Conservation (phyloP, 2,888 invertebrate species). For the Polietes domitor region DNA sequence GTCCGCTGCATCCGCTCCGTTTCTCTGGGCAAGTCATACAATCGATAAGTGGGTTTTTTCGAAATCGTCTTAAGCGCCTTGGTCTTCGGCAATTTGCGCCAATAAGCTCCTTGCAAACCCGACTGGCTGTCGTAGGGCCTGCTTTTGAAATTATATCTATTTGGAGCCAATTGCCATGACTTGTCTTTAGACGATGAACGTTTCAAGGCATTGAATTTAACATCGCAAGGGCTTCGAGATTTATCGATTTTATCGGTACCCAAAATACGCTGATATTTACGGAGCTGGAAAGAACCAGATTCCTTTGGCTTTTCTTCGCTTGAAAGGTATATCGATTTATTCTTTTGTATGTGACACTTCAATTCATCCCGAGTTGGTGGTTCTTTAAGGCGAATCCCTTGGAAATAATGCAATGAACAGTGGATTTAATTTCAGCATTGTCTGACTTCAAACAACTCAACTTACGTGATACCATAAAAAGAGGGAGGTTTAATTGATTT, state of each 20-base stretch:
- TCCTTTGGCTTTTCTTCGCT: background rate
- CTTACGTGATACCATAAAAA: slow-evolving; percentile 75
- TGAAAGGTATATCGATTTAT: background rate
- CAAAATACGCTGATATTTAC: background rate
- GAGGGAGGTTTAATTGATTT: slow-evolving; percentile 73
- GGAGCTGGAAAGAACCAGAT: background rate
- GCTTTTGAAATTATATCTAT: slow-evolving; percentile 71
- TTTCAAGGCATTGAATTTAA: background rate
- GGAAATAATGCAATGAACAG: background rate
- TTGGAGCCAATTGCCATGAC: slow-evolving; percentile 74
- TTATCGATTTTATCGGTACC: background rate
- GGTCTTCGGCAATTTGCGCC: slow-evolving; percentile 68
- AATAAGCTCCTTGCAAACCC: slow-evolving; percentile 72
- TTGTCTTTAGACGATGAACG: background rate
- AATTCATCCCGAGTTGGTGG: background rate
- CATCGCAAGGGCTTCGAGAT: background rate
- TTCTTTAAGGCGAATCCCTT: slow-evolving; percentile 67
- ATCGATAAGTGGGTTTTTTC: background rate
- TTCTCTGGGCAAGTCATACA: slow-evolving; percentile 59
- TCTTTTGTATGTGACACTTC: slow-evolving; percentile 30
- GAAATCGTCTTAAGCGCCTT: slow-evolving; percentile 14
- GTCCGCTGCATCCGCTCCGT: slow-evolving; percentile 66
- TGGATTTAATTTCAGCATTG: background rate
- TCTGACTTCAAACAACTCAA: background rate
- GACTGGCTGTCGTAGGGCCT: slow-evolving; percentile 63